phyloP scores from a whole-genome alignment of 2,113 vertebrate genomes.

The Promerops cafer region DNA sequence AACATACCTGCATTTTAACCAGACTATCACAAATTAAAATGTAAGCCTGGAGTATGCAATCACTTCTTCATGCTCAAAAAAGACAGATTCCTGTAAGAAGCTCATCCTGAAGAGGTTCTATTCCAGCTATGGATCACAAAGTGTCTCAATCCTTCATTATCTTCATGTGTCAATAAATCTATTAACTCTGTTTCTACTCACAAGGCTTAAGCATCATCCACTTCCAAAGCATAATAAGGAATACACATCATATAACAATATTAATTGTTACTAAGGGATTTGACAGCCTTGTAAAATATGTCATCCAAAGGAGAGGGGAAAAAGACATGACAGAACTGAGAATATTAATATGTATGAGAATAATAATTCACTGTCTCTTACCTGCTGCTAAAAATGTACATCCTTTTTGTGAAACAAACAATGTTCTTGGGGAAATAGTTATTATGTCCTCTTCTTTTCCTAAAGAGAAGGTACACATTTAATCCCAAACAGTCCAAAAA shows the following conservation, averaged over 20 bases:
- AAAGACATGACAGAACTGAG: background rate
- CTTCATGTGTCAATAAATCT: background rate
- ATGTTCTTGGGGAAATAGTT: slow-evolving; percentile 80
- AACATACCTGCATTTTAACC: background rate
- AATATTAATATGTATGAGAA: background rate
- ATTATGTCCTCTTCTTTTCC: slow-evolving; percentile 75
- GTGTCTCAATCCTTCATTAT: background rate
- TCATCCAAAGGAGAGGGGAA: background rate
- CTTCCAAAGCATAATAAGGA: background rate
- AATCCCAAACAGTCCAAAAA: background rate
- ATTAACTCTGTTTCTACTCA: background rate
- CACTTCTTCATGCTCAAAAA: background rate
- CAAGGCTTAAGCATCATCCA: background rate
- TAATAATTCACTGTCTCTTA: slow-evolving; percentile 17
- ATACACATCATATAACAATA: background rate
- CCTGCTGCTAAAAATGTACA: slow-evolving; percentile 88
- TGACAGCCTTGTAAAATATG: background rate
- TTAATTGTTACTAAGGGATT: background rate
- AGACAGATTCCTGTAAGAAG: background rate
- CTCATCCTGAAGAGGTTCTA: background rate
- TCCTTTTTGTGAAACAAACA: slow-evolving; percentile 80
- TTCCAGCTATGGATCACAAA: background rate
- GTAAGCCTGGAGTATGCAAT: background rate
- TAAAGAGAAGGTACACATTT: slow-evolving; percentile 7
- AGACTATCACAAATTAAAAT: background rate